Evolutionary conservation across 2,113 vertebrate species (phyloP), one percentile per base, ranked within the genome.

Genomic region (Nycticebus coucang): DNA sequence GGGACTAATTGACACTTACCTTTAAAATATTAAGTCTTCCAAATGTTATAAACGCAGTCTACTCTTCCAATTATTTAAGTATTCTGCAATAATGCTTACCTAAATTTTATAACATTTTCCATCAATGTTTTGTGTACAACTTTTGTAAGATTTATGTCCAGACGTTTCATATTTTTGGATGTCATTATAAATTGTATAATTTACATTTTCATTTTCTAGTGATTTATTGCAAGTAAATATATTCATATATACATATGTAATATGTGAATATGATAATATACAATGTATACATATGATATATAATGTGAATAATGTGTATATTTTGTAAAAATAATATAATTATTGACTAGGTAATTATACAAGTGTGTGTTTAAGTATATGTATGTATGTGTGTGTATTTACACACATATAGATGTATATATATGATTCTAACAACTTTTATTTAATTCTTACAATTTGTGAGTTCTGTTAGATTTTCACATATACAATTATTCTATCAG

Each of bases 11-110:
- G 6, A 53, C 59, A 84, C 85, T 50, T 95, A 88, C 85, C 57
- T 95, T 96, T 82, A 78, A 74, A 95, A 88, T 75, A 77, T 78
- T 72, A 94, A 85, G 62, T n/a, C 37, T 66, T 91, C 21, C 55
- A 77, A 84, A 85, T 78, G 69, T 78, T 37, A 72, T 64, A 91
- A 93, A 72, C 53, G 62, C 18, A 64, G 1, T 74, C 55, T 66
- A 50, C 41, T 59, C 53, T 87, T 92, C 24, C 45, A 84, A n/a
- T 85, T 92, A 55, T 8, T 45, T 87, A 66, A 72, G n/a, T 50
- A n/a, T 90, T 94, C 77, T 50, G 22, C 12, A 92, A 66, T 77
- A 87, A 83, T n/a, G 45, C 37, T 83, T 89, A 81, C n/a, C 4
- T 55, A 53, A 74, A 8, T 55, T 87, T 90, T n/a, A 78, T 53